Evolutionary conservation across 1,140 invertebrate species (phyloP).

Genomic region (Psix sp.): DNA sequence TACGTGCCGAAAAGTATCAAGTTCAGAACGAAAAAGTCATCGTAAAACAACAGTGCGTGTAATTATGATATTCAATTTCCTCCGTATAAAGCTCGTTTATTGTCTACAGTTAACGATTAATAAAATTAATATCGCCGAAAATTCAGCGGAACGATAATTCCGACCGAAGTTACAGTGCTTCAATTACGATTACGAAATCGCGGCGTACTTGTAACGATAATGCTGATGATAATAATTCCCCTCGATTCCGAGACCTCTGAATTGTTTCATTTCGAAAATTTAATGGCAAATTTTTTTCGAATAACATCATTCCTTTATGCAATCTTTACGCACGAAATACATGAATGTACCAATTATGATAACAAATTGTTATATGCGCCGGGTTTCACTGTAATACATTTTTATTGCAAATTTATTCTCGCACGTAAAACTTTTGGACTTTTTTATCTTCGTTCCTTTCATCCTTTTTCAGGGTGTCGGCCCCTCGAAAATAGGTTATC

Average conservation of each 20-base stretch:
- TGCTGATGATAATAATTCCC: constrained; percentile 35
- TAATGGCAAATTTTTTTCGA: constrained; percentile 51
- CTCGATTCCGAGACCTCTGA: constrained; percentile 15
- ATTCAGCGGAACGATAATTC: constrained; percentile 8
- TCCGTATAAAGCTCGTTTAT: constrained; percentile 15
- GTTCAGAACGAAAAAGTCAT: constrained; percentile 3
- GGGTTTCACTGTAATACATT: constrained; percentile 48
- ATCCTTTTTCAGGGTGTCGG: constrained; percentile 16
- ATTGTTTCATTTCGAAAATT: constrained; percentile 53
- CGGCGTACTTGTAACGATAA: constrained; percentile 14
- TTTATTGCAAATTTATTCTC: constrained; percentile 50
- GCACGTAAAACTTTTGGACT: constrained; percentile 11
- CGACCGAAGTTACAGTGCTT: not conserved
- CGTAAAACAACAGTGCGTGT: constrained; percentile 11
- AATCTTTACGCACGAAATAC: constrained; percentile 28
- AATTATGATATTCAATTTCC: constrained; percentile 42
- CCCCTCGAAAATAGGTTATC: constrained; percentile 56
- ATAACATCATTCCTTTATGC: constrained; percentile 48
- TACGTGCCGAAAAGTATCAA: constrained; percentile 1
- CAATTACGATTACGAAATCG: constrained; percentile 45
- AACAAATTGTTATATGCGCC: constrained; percentile 45
- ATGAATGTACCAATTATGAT: constrained; percentile 48
- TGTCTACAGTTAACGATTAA: constrained; percentile 35
- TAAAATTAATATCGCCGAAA: constrained; percentile 33
- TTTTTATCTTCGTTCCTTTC: constrained; percentile 2